Base-by-base conservation (phyloP, 2,888 invertebrate genomes). In the Andrena trimmerana region DNA sequence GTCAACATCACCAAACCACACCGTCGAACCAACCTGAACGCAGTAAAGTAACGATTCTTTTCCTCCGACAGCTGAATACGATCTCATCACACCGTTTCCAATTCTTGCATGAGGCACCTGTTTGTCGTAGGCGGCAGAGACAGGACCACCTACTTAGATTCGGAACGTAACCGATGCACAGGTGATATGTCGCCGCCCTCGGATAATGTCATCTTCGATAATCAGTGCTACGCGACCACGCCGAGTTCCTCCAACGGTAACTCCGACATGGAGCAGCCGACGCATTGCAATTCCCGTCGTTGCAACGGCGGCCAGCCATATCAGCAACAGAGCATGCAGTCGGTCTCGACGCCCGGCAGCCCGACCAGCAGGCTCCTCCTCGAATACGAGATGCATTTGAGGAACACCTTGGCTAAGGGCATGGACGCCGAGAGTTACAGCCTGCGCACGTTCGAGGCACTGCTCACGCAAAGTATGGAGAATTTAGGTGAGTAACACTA, bases 391-490 rank as follows among this genome's bases (percentile, higher is more conserved):
- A 98, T 98, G 97, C 98, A 98, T 94, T 95, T 98, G 76, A 95
- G 98, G 84, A 98, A 98, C 93, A 98, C 98, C 0, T 95, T 98
- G 84, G 98, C 98, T 86, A 98, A 98, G 94, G 98, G 98, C 87
- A 98, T 98, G 97, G 98, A 98, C 92, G 98, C 98, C 7, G 98
- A 98, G 94, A 98, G 98, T 93, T 98, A 98, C 94, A 98, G 98
- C 93, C 95, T 98, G 88, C 98, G 98, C 93, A 98, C 98, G 0
- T 98, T 98, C 92, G 98, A 98, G 94, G 98, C 98, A 77, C 95
- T 98, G 82, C 95, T 98, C 84, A 97, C 98, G 71, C 98, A 98
- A 94, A 98, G 98, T 95, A 98, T 98, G 98, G 98, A 98, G 94
- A 98, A 98, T 95, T 95, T 98, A 94, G 98, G 98, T 98, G 94